A percentile compares a stretch with the other conserved stretches of the same genome.
Conservation (phyloP, 2,113 vertebrate genomes). For the Saguinus midas region DNA sequence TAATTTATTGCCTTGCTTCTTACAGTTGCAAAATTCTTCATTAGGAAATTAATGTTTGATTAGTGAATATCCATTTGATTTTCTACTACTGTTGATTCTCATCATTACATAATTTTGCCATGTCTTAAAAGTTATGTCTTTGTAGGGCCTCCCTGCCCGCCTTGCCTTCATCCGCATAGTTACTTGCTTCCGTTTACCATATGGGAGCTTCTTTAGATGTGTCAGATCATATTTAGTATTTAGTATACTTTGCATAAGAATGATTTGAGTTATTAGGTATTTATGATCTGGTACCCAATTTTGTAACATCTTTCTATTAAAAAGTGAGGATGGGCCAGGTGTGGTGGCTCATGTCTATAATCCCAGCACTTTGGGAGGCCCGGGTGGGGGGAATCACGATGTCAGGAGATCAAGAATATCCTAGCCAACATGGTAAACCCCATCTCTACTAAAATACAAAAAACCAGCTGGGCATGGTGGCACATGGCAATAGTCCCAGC, state of each 20-base stretch:
- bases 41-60: constrained; percentile 17
- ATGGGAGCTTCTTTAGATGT: background rate
- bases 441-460: no score
- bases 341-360: no score
- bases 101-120: background rate
- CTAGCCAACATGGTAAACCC: no score
- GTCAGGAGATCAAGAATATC: no score
- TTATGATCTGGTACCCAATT: background rate
- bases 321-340: background rate
- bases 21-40: constrained; percentile 1
- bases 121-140: background rate
- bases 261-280: background rate
- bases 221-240: background rate
- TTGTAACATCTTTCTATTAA: background rate
- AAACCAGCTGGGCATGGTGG: no score
- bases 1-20: constrained; percentile 4
- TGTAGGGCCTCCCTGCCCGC: background rate
- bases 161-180: background rate
- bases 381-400: no score
- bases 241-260: background rate
- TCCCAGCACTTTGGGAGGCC: no score
- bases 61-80: background rate
- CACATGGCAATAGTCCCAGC: no score
- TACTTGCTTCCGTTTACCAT: background rate
- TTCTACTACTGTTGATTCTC: background rate